Percentiles rank a stretch among this genome's conserved stretches.
Evolutionary conservation across 2,797 vertebrate genomes (phyloP).

Genomic region (Acanthopagrus latus): DNA sequence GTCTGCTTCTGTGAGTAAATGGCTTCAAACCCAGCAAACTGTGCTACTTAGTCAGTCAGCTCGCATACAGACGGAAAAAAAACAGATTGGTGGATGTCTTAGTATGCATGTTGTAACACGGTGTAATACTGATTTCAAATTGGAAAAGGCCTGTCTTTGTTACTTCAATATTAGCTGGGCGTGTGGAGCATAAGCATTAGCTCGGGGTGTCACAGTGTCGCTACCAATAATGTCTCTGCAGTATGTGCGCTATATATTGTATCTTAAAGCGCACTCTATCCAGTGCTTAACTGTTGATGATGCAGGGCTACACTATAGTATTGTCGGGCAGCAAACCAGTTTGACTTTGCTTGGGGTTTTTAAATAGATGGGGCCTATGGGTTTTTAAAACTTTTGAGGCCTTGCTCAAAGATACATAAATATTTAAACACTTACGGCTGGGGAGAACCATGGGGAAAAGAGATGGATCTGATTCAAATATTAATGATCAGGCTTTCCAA

Average conservation of each 20-base stretch:
- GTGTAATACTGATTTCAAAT: constrained; percentile 68
- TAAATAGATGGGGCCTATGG: neutral
- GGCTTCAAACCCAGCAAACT: constrained; percentile 38
- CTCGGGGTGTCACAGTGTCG: constrained; percentile 29
- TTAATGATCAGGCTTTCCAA: constrained; percentile 67
- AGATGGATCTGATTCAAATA: constrained; percentile 71
- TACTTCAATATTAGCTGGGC: constrained; percentile 60
- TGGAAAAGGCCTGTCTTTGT: constrained; percentile 68
- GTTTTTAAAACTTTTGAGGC: constrained; percentile 47
- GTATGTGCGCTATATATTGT: constrained; percentile 18
- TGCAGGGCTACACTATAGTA: neutral
- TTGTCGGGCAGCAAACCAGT: constrained; percentile 24
- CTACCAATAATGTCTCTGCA: constrained; percentile 45
- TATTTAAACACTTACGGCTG: constrained; percentile 62
- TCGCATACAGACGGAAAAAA: constrained; percentile 30
- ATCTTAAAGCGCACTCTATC: constrained; percentile 38
- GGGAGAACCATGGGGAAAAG: constrained; percentile 41
- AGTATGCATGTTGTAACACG: constrained; percentile 67
- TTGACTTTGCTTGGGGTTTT: constrained; percentile 37
- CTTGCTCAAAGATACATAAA: constrained; percentile 60
- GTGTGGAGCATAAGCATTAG: constrained; percentile 57
- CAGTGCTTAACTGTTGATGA: constrained; percentile 20
- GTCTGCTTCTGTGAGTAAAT: constrained; percentile 50
- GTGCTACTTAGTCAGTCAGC: constrained; percentile 52
- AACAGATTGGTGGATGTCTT: constrained; percentile 45